Conservation (phyloP, 2,888 invertebrate species). For the Rhyacophila evoluta region DNA sequence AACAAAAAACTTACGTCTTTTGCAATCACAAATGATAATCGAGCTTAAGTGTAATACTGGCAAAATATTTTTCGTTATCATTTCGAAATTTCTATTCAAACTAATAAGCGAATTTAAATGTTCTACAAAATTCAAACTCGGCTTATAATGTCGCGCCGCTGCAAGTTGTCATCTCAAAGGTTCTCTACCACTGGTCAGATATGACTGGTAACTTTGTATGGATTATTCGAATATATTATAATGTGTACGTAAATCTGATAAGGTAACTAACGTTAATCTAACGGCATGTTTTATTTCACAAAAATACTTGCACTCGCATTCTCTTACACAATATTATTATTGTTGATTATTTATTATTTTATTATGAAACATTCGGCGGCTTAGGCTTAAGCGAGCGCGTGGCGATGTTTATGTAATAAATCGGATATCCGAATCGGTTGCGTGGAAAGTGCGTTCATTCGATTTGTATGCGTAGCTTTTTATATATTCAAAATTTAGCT, state of each 20-base stretch:
- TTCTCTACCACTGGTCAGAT: too few relatives aligned
- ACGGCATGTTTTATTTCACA: neutral
- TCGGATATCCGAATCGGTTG: neutral
- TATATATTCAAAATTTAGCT: neutral
- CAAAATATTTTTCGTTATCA: too few relatives aligned
- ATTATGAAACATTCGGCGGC: neutral
- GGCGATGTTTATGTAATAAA: neutral
- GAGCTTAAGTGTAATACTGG: too few relatives aligned
- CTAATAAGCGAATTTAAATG: too few relatives aligned
- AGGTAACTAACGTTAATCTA: neutral
- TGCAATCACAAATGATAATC: too few relatives aligned
- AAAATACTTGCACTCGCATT: neutral
- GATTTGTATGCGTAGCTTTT: neutral
- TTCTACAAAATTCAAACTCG: too few relatives aligned
- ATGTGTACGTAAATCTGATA: neutral
- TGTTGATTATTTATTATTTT: neutral
- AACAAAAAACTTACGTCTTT: too few relatives aligned
- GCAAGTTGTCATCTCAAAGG: too few relatives aligned
- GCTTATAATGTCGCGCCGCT: too few relatives aligned
- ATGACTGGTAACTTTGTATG: too few relatives aligned
- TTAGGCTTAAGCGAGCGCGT: neutral
- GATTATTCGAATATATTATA: too few relatives aligned
- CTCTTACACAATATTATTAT: neutral
- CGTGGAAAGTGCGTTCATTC: neutral
- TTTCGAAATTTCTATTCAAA: too few relatives aligned